phyloP scores from a whole-genome alignment of 2,888 invertebrate species.

The Flexamia atlantica region DNA sequence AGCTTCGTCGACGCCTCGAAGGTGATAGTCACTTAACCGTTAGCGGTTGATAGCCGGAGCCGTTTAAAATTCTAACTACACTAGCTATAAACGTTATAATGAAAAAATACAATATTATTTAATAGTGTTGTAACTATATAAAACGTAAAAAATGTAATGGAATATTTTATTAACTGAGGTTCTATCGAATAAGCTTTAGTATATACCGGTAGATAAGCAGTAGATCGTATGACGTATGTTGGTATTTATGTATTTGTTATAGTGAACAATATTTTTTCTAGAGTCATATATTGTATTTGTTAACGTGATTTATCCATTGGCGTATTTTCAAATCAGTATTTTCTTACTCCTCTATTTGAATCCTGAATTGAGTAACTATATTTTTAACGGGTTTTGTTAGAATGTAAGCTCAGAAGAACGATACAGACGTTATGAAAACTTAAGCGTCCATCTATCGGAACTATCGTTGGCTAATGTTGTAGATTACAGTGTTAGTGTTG shows the following conservation, averaged over 20 bases:
- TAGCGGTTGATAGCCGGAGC: not conserved
- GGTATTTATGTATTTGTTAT: constrained; percentile 32
- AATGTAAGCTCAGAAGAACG: not conserved
- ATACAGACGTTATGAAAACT: not conserved
- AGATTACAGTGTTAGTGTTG: not conserved
- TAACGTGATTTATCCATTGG: not conserved
- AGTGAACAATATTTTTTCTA: constrained; percentile 28
- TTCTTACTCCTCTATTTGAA: constrained; percentile 42
- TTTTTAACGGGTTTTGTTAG: constrained; percentile 8
- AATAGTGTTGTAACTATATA: constrained; percentile 13
- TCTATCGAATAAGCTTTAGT: not conserved
- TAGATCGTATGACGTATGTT: constrained; percentile 1
- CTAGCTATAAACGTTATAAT: not conserved
- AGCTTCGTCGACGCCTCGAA: constrained; percentile 9
- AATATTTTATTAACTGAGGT: not conserved
- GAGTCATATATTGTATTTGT: constrained; percentile 3
- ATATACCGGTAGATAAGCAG: not conserved
- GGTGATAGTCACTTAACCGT: not conserved
- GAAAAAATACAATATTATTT: not conserved
- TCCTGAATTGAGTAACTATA: constrained; percentile 21
- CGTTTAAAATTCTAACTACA: not conserved
- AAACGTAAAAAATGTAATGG: not conserved
- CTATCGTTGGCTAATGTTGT: not conserved
- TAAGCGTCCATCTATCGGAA: not conserved
- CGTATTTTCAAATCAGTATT: constrained; percentile 32